These are phyloP conservation scores for Eptesicus fuscus DNA, from an alignment of 2,113 vertebrate species.

Conservation along the genomic window DNA sequence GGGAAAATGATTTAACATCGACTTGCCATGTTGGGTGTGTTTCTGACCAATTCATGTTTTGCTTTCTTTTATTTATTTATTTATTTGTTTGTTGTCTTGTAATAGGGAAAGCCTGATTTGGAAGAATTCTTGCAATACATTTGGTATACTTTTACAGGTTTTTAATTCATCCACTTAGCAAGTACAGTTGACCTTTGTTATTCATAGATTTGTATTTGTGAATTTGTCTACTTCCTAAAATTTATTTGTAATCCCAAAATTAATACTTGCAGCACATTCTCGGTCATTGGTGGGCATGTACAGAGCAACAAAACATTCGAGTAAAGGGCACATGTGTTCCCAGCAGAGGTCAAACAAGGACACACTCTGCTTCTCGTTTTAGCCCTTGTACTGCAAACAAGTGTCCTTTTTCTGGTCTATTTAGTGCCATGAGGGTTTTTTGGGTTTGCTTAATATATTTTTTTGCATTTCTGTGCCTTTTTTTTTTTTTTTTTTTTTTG, in stretches of 20 bases:
- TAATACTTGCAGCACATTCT: background rate
- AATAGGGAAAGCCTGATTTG: background rate
- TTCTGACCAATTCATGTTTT: background rate
- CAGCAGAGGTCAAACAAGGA: background rate
- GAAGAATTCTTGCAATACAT: background rate
- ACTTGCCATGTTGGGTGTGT: background rate
- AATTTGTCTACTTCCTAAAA: background rate
- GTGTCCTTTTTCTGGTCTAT: background rate
- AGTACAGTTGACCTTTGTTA: background rate
- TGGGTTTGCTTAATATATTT: background rate
- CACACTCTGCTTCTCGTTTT: background rate
- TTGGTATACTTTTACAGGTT: background rate
- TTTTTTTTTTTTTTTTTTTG: background rate
- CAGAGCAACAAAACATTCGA: background rate
- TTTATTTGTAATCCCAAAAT: background rate
- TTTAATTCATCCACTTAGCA: background rate
- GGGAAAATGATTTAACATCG: background rate
- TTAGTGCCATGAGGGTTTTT: background rate
- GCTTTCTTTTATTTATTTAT: background rate
- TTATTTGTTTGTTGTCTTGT: background rate
- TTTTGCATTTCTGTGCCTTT: background rate
- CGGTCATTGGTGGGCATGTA: too few relatives aligned
- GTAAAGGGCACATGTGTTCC: background rate
- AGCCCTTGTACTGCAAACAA: background rate
- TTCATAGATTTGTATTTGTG: background rate